Evolutionary conservation across 2,113 vertebrate genomes (phyloP).

Genomic region (Phrynocephalus versicolor): DNA sequence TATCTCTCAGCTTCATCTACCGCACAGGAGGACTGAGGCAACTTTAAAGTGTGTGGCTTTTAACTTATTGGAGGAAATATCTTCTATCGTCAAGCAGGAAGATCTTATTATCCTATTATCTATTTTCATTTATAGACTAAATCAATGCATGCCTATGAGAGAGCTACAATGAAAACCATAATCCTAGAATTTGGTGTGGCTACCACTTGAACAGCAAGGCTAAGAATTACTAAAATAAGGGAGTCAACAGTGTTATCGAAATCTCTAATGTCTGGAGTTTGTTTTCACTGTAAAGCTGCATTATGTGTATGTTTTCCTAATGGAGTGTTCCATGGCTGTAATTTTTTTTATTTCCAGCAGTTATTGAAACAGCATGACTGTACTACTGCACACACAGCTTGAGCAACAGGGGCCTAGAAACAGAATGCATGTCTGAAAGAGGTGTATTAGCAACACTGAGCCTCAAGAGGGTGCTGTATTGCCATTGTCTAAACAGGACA

Average conservation of each 20-base stretch:
- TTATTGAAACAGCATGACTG: conserved; percentile 51
- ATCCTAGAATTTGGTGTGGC: conserved; percentile 24
- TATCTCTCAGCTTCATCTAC: background rate
- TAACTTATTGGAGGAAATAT: too few species aligned
- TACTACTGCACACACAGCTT: background rate
- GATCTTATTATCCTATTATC: too few species aligned
- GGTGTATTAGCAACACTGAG: conserved; percentile 6
- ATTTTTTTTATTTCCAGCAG: conserved; percentile 44
- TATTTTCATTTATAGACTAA: too few species aligned
- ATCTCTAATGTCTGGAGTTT: background rate
- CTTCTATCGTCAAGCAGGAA: too few species aligned
- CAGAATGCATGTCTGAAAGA: background rate
- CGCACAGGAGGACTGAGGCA: background rate
- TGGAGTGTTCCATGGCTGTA: conserved; percentile 48
- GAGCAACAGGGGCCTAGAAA: background rate
- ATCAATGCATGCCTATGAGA: background rate
- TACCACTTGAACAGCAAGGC: conserved; percentile 30
- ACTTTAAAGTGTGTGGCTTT: too few species aligned
- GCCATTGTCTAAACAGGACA: conserved; percentile 22
- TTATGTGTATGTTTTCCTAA: background rate
- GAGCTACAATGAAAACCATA: conserved; percentile 23
- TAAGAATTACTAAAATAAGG: conserved; percentile 38
- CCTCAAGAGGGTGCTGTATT: conserved; percentile 71
- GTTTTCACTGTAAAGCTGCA: conserved; percentile 33
- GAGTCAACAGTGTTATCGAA: background rate